These are phyloP conservation scores for Lophotis ruficrista DNA, from an alignment of 2,113 vertebrate genomes.

Conservation along the genomic window DNA sequence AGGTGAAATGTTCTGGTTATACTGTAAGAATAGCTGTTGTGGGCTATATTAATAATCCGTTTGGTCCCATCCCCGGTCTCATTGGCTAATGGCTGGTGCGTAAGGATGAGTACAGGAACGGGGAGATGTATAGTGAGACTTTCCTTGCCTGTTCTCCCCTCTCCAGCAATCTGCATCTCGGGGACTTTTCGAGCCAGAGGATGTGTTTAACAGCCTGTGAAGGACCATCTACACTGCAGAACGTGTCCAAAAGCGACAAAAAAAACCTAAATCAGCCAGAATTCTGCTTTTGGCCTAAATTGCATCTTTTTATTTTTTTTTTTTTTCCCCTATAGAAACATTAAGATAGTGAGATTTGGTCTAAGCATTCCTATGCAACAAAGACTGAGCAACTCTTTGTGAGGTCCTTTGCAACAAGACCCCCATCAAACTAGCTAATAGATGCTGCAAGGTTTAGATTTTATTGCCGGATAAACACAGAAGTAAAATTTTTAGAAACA, in stretches of 20 bases:
- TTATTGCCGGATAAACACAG: not conserved
- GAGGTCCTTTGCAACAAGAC: not conserved
- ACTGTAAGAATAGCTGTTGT: not conserved
- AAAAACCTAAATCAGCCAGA: not conserved
- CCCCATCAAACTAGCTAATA: not conserved
- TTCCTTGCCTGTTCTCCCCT: not conserved
- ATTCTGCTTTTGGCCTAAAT: not conserved
- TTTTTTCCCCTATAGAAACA: not conserved
- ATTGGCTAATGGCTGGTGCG: not conserved
- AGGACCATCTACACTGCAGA: not conserved
- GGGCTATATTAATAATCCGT: not conserved
- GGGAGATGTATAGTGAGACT: not conserved
- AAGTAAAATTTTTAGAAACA: not conserved
- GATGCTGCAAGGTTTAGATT: not conserved
- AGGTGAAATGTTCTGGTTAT: not conserved
- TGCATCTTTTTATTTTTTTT: not conserved
- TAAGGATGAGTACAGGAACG: not conserved
- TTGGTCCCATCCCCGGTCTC: not conserved
- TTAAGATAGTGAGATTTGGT: constrained; percentile 20
- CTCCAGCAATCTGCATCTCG: not conserved
- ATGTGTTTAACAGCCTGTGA: constrained; percentile 12
- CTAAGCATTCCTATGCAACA: not conserved
- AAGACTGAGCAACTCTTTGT: not conserved
- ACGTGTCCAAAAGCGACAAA: not conserved
- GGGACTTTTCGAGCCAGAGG: not conserved